Evolutionary conservation across 2,888 invertebrate species (phyloP).

Genomic region (Linnaemya tessellans): DNA sequence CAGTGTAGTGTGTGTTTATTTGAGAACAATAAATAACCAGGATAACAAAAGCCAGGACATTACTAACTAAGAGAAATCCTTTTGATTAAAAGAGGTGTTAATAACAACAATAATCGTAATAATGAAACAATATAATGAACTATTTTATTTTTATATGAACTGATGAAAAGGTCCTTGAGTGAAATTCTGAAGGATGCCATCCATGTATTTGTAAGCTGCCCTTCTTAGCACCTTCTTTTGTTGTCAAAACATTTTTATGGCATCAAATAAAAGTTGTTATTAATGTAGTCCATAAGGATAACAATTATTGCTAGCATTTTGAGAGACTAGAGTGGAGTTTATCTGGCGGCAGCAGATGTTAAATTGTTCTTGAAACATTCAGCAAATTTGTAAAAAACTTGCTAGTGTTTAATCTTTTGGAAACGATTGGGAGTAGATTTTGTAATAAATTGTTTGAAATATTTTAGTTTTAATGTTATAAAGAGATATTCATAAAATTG

Average conservation of each 20-base stretch:
- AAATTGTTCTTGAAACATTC: background rate
- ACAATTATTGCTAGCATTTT: constrained; percentile 39
- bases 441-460: constrained; percentile 1
- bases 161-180: constrained; percentile 22
- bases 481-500: no score
- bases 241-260: constrained; percentile 71
- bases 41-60: constrained; percentile 46
- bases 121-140: constrained; percentile 57
- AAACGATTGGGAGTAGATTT: constrained; percentile 50
- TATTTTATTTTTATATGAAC: constrained; percentile 34
- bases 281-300: background rate
- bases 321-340: background rate
- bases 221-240: constrained; percentile 73
- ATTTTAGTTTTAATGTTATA: no score
- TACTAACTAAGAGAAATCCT: constrained; percentile 11
- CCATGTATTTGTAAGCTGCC: constrained; percentile 59
- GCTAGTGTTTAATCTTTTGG: constrained; percentile 53
- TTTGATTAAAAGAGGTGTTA: constrained; percentile 63
- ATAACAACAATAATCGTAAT: constrained; percentile 59
- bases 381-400: constrained; percentile 33
- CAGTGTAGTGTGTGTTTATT: constrained; percentile 13
- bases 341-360: constrained; percentile 32
- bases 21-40: constrained; percentile 22
- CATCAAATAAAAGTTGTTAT: background rate
- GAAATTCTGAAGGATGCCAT: background rate